phyloP scores from a whole-genome alignment of 1,140 invertebrate species.

The Lucilia cuprina region DNA sequence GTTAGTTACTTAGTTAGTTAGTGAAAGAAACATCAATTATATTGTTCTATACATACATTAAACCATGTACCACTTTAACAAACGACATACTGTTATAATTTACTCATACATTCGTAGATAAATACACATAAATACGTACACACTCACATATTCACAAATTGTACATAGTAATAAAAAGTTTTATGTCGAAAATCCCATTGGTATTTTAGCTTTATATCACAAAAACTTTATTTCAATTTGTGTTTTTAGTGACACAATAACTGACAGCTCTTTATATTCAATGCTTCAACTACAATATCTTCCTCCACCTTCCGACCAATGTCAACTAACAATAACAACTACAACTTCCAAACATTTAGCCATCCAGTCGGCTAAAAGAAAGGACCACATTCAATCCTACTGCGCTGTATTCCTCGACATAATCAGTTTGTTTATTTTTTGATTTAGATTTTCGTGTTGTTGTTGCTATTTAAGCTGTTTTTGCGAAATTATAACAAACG shows the following conservation, averaged over 20 bases:
- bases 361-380: not conserved
- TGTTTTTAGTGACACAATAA: conserved; percentile 31
- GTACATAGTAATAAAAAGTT: conserved; percentile 8
- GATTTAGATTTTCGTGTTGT: not conserved
- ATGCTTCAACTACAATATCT: not conserved
- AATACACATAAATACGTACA: not conserved
- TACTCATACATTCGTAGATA: not conserved
- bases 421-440: not conserved
- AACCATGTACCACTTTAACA: not conserved
- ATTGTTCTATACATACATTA: not conserved
- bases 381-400: not conserved
- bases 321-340: not conserved
- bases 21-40: not conserved
- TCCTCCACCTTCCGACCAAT: not conserved
- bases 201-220: conserved; percentile 32
- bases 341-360: not conserved
- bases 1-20: too few species aligned
- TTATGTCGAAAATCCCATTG: conserved; percentile 18
- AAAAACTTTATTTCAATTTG: conserved; percentile 34
- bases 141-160: not conserved
- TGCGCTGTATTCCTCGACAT: not conserved
- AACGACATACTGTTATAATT: not conserved
- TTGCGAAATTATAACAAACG: not conserved
- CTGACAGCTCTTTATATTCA: conserved; percentile 33
- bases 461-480: not conserved